Base-by-base conservation (phyloP, 2,888 invertebrate species). In the Conchocele bisecta region DNA sequence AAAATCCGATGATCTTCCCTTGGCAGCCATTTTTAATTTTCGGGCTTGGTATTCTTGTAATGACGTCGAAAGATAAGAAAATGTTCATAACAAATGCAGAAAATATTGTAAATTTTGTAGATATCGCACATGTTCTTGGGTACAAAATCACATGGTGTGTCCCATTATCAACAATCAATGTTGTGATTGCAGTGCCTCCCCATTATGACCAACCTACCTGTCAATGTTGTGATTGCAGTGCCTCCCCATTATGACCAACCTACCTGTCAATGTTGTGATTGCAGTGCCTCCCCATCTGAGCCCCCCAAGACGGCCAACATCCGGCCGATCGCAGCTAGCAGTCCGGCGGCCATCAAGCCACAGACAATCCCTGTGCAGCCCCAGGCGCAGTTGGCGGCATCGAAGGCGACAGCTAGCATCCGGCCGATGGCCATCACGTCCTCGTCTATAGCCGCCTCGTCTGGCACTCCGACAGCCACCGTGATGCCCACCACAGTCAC, bases 381-480 rank as follows among this genome's bases (percentile, higher is more conserved):
- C n/a, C 82, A 83, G 54, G 78, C 82, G 13, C 82, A 83, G 54
- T 79, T 82, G 13, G 87, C 86, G 13, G 87, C 86, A 72, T 94
- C 90, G 89, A 96, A 97, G 0, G 97, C 95, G 0, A 93, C 97
- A 74, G 98, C 98, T 22, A 97, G 97, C 83, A 98, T 98, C 85
- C 93, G 97, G 35, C 98, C 98, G 0, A 97, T 98, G 94, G 95
- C 95, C 1, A 94, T 94, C 58, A 94, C 94, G 56, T 78, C 88
- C 28, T 79, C 84, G 20, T 77, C 81, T 39, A 59, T 79, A 22
- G 59, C 81, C 4, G 81, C 87, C 1, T 63, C 83, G n/a, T 58
- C 86, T 22, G 81, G 82, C 24, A 84, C 85, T 24, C 91, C 89
- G 3, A 90, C 90, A 58, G 89, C 89, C 5, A 89, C 89, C n/a